Evolutionary conservation across 2,888 invertebrate genomes (phyloP).

Genomic region (Nemotelus pantherinus): DNA sequence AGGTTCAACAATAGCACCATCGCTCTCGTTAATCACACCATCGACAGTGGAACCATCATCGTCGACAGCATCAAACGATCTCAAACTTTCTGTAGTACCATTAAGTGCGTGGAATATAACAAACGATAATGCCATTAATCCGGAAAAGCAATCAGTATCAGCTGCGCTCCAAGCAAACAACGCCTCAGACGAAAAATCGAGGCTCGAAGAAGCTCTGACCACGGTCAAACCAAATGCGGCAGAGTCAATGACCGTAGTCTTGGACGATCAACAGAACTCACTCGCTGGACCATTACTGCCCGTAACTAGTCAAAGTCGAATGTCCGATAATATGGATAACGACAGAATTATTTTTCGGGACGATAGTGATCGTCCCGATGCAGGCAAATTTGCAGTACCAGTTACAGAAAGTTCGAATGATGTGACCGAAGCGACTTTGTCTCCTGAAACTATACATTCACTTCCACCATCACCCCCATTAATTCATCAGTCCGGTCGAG

Average conservation of each 20-base stretch:
- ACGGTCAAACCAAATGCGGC: constrained; percentile 14
- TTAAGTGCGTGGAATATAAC: constrained; percentile 19
- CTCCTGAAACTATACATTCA: not conserved
- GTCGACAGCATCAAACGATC: not conserved
- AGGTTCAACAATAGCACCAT: constrained; percentile 33
- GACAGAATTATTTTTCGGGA: constrained; percentile 27
- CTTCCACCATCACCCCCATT: constrained; percentile 27
- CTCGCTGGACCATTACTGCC: not conserved
- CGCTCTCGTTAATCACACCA: constrained; percentile 27
- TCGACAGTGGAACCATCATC: constrained; percentile 14
- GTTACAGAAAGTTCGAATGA: not conserved
- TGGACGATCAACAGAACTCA: constrained; percentile 22
- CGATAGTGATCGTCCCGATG: not conserved
- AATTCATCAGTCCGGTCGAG: constrained; percentile 18
- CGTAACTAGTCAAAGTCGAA: not conserved
- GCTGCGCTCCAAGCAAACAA: not conserved
- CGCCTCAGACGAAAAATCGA: not conserved
- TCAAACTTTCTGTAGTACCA: constrained; percentile 31
- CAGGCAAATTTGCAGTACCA: not conserved
- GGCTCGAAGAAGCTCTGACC: constrained; percentile 24
- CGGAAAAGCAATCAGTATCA: constrained; percentile 21
- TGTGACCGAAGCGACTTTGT: not conserved
- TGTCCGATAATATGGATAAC: not conserved
- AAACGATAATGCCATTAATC: constrained; percentile 4
- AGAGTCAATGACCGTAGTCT: constrained; percentile 23